Evolutionary conservation across 2,888 invertebrate species (phyloP).

Genomic region (Tachina grossa): DNA sequence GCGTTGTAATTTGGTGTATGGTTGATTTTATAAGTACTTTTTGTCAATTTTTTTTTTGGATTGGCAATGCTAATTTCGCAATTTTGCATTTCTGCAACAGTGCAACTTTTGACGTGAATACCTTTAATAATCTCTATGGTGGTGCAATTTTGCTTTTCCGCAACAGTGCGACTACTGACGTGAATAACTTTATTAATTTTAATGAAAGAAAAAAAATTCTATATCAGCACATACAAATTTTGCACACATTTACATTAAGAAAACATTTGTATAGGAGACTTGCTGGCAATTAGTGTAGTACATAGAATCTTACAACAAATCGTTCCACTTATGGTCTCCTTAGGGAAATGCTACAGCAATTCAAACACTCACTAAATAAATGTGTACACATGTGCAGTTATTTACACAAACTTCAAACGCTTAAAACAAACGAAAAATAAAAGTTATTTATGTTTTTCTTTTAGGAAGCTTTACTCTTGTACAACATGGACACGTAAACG

Average conservation of each 20-base stretch:
- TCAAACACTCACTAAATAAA: conserved; percentile 1
- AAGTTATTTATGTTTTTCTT: background rate
- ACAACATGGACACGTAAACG: background rate
- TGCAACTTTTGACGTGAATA: no score
- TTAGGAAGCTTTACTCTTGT: background rate
- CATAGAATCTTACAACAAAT: conserved; percentile 27
- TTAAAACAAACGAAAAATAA: conserved; percentile 11
- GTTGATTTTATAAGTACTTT: no score
- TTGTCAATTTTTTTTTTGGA: no score
- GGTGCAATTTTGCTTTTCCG: no score
- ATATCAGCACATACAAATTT: no score
- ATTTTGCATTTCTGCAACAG: no score
- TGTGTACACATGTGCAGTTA: background rate
- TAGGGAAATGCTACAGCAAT: conserved; percentile 37
- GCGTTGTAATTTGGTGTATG: no score
- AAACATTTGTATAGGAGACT: background rate
- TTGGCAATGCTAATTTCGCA: no score
- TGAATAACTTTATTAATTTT: no score
- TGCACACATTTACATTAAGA: background rate
- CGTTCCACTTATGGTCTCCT: conserved; percentile 41
- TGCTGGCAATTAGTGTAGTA: background rate
- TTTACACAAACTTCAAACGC: background rate
- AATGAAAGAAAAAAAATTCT: no score
- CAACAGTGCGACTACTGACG: no score
- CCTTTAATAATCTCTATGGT: no score